Conservation (phyloP, 1,140 invertebrate species). For the Achatina immaculata region DNA sequence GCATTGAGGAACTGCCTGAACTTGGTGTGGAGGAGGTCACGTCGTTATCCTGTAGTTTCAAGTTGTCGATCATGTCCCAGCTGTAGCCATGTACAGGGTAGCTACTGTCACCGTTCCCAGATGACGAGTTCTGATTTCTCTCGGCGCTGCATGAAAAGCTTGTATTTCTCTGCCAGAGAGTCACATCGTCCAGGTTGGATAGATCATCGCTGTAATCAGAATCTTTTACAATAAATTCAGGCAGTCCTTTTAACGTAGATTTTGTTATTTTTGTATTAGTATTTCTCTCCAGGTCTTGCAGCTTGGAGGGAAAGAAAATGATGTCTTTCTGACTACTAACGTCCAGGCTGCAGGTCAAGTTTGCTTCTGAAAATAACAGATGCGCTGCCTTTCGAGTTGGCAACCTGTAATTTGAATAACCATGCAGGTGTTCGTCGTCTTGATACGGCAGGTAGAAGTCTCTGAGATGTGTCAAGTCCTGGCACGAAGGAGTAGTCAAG, state of each 20-base stretch:
- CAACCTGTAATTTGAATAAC: no score
- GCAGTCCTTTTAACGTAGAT: neutral
- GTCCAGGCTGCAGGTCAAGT: no score
- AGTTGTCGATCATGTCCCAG: neutral
- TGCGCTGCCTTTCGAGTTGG: no score
- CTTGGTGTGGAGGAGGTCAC: neutral
- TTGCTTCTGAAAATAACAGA: no score
- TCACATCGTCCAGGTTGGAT: neutral
- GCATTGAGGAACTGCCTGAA: neutral
- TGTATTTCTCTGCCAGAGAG: neutral
- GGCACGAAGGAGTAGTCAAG: no score
- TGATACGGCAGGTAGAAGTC: no score
- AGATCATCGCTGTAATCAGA: neutral
- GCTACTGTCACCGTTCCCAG: neutral
- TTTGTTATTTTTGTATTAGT: neutral
- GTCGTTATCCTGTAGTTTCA: neutral
- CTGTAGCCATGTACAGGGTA: neutral
- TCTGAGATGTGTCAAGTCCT: no score
- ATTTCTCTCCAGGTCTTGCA: neutral
- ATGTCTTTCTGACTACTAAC: neutral
- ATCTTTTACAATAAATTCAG: neutral
- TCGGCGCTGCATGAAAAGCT: neutral
- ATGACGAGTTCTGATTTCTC: neutral
- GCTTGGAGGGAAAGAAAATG: neutral
- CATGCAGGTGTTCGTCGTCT: no score